A percentile compares a stretch with the other conserved stretches of the same genome.
Evolutionary conservation across 2,888 invertebrate genomes (phyloP).

Genomic region (Scaptomyza cyrtandrae): DNA sequence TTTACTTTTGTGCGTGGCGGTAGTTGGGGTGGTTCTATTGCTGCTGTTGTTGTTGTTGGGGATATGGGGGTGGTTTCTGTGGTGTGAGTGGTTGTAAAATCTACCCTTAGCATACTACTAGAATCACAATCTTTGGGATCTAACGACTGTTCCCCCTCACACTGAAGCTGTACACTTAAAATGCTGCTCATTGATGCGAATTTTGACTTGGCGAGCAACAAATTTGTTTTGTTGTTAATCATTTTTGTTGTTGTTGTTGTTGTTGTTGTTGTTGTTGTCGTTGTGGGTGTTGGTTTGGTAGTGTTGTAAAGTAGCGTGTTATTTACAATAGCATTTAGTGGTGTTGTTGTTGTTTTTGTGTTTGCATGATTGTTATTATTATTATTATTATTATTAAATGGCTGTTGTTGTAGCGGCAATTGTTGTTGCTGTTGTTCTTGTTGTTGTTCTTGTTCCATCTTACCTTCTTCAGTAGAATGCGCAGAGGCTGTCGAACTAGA

Average conservation of each 20-base stretch:
- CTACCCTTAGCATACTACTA: constrained; percentile 56
- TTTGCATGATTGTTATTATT: constrained; percentile 19
- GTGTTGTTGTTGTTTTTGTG: constrained; percentile 6
- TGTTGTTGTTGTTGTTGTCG: constrained; percentile 44
- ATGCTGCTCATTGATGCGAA: constrained; percentile 74
- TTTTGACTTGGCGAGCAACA: constrained; percentile 59
- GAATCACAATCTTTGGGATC: constrained; percentile 63
- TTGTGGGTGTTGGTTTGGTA: constrained; percentile 45
- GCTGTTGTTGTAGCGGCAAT: constrained; percentile 10
- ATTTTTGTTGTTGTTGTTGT: constrained; percentile 25
- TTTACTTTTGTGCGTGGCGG: constrained; percentile 76
- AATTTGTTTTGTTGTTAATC: constrained; percentile 47
- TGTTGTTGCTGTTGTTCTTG: constrained; percentile 42
- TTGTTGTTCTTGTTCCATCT: constrained; percentile 63
- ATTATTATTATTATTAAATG: constrained; percentile 5
- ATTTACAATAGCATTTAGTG: constrained; percentile 69
- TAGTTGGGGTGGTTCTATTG: constrained; percentile 51
- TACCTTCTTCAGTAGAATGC: constrained; percentile 81
- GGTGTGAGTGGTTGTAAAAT: constrained; percentile 39
- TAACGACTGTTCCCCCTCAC: constrained; percentile 4
- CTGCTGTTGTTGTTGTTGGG: not conserved
- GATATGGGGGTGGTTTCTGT: constrained; percentile 9
- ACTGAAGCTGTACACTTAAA: constrained; percentile 70
- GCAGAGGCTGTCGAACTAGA: constrained; percentile 69
- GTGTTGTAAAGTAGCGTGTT: constrained; percentile 66